Evolutionary conservation across 2,888 invertebrate species (phyloP), one percentile per base, ranked within the genome.

Genomic region (Sinotaia quadrata): DNA sequence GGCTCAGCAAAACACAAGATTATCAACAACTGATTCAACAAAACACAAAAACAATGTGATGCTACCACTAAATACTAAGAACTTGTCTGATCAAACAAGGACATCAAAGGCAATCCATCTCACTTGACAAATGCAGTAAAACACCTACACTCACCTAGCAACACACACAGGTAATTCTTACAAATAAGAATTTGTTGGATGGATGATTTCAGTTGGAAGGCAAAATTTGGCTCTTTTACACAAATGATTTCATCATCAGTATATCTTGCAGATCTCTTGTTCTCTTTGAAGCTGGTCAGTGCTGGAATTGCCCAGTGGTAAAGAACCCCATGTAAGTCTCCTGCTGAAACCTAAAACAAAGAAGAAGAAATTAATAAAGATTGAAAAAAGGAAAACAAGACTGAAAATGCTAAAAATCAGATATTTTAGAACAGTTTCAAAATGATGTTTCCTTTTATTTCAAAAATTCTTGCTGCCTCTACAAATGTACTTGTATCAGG

Each of bases 291-390:
- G 57, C 21, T 59, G 29, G 18, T 34, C 37, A 59, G 36, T 5
- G 27, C 37, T 2, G 33, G 37, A 27, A 57, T 44, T 12, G 49
- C 21, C 71, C 71, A 71, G 12, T 27, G 18, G 44, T 59, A 59
- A 37, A 71, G 54, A 41, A 63, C 47, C 12, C 71, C 71, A 8
- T 34, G 41, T 2, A 54, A 27, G 15, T 71, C 68, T 8, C 68
- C 68, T 5, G 63, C 58, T 49, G 60, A 54, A 12, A 65, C 52
- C 71, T 71, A 41, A 34, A n/a, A 47, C 8, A 24, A 21, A 10
- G 15, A 15, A 21, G 7, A 47, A 47, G 21, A 47, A 47, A 12
- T 41, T 41, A 8, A 61, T 24, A 15, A n/a, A 60, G 24, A n/a
- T 36, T 27, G 8, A 21, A 12, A 51, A n/a, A 3, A 62, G 10